Evolutionary conservation across 2,888 invertebrate genomes (phyloP), one percentile per base, ranked within the genome.

Genomic region (Trissolcus brochymenae): DNA sequence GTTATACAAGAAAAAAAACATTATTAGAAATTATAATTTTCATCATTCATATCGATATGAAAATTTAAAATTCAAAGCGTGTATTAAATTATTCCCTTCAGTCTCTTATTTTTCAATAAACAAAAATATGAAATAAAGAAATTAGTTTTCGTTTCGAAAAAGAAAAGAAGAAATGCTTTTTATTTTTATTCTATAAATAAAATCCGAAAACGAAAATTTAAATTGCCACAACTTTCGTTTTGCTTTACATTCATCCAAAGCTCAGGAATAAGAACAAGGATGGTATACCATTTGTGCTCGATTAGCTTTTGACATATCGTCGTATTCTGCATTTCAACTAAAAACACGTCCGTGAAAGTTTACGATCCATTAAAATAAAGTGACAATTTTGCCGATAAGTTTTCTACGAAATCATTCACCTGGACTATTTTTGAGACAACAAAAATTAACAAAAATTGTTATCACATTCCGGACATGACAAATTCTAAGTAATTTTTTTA

Each of bases 21-120:
- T 25, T 64, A 71, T 71, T 64, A 57, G 51, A 71, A 71, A 71
- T 64, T 71, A 64, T 71, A 64, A 71, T 71, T 71, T 64, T 64
- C 56, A 60, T 68, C 55, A 68, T 55, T 19, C 25, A 40, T 25
- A 13, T 35, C 11, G 9, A 35, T 35, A 35, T 35, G 9, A 35
- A 35, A 35, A 35, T 35, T 35, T 35, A n/a, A 68, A 57, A 25
- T 19, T 49, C n/a, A 60, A 50, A 14, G 11, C 35, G 35, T 11
- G 35, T 11, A 35, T 7, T 29, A 40, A 35, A 41, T 49, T 65
- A 21, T 55, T 49, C 49, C 11, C 41, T 53, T 21, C 2, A 51
- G 35, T 6, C 11, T 35, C 35, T 35, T 35, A 35, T 35, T 35
- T 35, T 35, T 35, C 35, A 11, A 35, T 35, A 35, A 7, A 35